phyloP scores from a whole-genome alignment of 2,888 invertebrate species.

The Drosophila vallismaia region DNA sequence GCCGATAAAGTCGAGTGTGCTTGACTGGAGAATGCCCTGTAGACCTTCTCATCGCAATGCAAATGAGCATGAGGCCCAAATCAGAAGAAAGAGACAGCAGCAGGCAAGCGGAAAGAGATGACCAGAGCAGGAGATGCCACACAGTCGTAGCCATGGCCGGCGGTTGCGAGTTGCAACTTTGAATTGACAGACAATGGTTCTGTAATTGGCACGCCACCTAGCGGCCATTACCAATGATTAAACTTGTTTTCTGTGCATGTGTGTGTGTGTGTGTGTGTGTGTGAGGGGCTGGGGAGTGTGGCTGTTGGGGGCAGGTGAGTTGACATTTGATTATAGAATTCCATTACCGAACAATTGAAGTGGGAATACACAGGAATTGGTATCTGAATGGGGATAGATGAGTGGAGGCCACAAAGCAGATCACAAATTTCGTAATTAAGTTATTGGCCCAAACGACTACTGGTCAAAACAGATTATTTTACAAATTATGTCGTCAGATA shows the following conservation, averaged over 20 bases:
- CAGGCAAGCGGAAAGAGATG: slow-evolving; percentile 2
- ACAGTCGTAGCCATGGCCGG: background rate
- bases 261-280: background rate
- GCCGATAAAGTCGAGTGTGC: slow-evolving; percentile 51
- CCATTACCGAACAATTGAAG: slow-evolving; percentile 41
- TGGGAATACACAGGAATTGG: slow-evolving; percentile 29
- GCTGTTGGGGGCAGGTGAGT: slow-evolving; percentile 5
- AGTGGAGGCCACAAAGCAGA: slow-evolving; percentile 14
- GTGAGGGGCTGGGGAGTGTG: background rate
- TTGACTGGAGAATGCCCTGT: slow-evolving; percentile 72
- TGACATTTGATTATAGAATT: slow-evolving; percentile 45
- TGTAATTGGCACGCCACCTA: slow-evolving; percentile 51
- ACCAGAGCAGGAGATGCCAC: too few relatives aligned
- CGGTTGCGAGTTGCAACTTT: slow-evolving; percentile 13
- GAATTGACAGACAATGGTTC: slow-evolving; percentile 49
- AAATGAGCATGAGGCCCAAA: slow-evolving; percentile 31
- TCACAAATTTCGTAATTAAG: slow-evolving; percentile 30
- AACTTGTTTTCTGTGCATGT: slow-evolving; percentile 24
- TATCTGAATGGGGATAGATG: background rate
- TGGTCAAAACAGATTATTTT: slow-evolving; percentile 2
- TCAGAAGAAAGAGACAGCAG: slow-evolving; percentile 6
- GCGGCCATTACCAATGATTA: slow-evolving; percentile 50
- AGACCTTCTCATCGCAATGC: slow-evolving; percentile 40
- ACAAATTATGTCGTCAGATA: background rate
- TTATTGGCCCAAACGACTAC: slow-evolving; percentile 14